These are phyloP conservation scores for Akabosia matsudoensis DNA, from an alignment of 1,140 invertebrate species.

Conservation along the genomic window DNA sequence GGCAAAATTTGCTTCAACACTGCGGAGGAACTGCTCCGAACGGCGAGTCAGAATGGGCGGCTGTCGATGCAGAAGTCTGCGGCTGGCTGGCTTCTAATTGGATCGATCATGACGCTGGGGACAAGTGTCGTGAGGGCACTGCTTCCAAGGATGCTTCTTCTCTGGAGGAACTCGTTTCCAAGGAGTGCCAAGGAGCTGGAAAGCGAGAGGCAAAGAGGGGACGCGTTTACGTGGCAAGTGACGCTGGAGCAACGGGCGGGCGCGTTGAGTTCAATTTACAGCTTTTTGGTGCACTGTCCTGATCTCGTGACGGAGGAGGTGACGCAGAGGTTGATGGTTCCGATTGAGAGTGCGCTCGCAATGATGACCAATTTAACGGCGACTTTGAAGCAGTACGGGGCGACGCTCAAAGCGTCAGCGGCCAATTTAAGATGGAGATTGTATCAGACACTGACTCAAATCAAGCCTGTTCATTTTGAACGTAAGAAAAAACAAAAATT, in stretches of 20 bases:
- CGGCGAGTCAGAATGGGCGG: constrained; percentile 94
- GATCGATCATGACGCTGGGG: constrained; percentile 91
- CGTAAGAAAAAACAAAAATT: constrained; percentile 54
- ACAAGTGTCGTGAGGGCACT: constrained; percentile 83
- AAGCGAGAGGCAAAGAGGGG: constrained; percentile 92
- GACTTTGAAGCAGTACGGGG: constrained; percentile 87
- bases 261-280: constrained; percentile 90
- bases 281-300: constrained; percentile 84
- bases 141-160: constrained; percentile 82
- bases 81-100: constrained; percentile 95
- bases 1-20: constrained; percentile 95
- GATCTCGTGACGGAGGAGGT: constrained; percentile 89
- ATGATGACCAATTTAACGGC: constrained; percentile 84
- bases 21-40: constrained; percentile 92
- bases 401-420: constrained; percentile 86
- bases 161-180: constrained; percentile 98
- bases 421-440: constrained; percentile 87
- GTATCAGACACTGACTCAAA: constrained; percentile 80
- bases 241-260: constrained; percentile 94
- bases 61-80: constrained; percentile 91
- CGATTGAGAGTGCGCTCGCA: constrained; percentile 88
- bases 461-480: constrained; percentile 81
- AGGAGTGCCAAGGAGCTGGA: constrained; percentile 92
- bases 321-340: constrained; percentile 76
- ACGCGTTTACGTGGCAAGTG: constrained; percentile 98